Evolutionary conservation across 2,888 invertebrate species (phyloP), one percentile per base, ranked within the genome.

Genomic region (Diplazon laetatorius): DNA sequence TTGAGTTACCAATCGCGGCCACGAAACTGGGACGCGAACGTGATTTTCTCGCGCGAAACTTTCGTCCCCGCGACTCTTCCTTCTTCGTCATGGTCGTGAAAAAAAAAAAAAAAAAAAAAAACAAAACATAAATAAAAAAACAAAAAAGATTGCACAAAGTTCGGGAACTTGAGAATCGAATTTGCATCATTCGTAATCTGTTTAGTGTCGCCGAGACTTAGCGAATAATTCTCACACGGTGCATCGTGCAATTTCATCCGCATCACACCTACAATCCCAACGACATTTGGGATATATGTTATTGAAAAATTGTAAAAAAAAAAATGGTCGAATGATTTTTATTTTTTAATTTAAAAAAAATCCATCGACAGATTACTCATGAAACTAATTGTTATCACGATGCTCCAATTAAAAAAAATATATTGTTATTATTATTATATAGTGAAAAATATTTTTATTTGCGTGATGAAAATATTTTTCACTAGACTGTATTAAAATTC

Each of bases 1-100:
- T 90, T 90, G 86, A 87, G 87, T 90, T 90, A 89, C 90, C 87
- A 85, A 88, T 88, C 85, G n/a, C n/a, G 76, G 60, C 70, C 25
- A 82, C 77, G 83, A 85, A 89, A 88, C 83, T 90, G 85, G 89
- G 88, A 88, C 88, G 87, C 78, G 59, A 70, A 55, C 68, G 59
- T 63, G 73, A 76, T 76, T 81, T 76, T 62, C 78, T 70, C 70
- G 39, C 66, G 9, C 59, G 25, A 20, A n/a, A n/a, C n/a, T n/a
- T n/a, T n/a, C n/a, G 55, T 22, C 42, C 18, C 50, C 37, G 42
- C 73, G 63, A 37, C 16, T 50, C 72, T 55, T 63, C 50, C 48
- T 50, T 39, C 25, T 10, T 62, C 44, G 59, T 22, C 52, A 69
- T 35, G 18, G 14, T 4, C 48, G 10, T 16, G 14, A 1, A n/a